Evolutionary conservation across 2,888 invertebrate species (phyloP).

Genomic region (Thelaira solivaga): DNA sequence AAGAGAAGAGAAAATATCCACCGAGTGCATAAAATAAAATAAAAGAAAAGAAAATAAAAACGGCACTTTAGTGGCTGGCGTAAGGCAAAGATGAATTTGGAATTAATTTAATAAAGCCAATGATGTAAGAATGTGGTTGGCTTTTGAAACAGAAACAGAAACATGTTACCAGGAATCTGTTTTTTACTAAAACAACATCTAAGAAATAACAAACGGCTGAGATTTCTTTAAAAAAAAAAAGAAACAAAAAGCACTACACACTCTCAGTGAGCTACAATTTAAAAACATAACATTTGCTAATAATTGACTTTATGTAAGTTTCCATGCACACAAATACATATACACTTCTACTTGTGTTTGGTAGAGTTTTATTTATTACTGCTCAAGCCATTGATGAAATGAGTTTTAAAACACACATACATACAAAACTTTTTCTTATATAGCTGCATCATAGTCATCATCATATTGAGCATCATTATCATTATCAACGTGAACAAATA

Average conservation of each 20-base stretch:
- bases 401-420: not conserved
- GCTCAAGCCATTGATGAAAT: conserved; percentile 41
- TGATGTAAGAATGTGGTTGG: conserved; percentile 57
- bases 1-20: too few relatives aligned
- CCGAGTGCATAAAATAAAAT: too few relatives aligned
- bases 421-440: not conserved
- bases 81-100: conserved; percentile 25
- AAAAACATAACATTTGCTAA: conserved; percentile 55
- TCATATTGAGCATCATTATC: conserved; percentile 18
- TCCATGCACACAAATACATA: not conserved
- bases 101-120: conserved; percentile 56
- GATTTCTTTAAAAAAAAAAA: not conserved
- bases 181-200: not conserved
- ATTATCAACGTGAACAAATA: conserved; percentile 16
- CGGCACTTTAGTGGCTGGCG: not conserved
- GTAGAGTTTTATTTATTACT: not conserved
- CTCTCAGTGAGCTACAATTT: conserved; percentile 30
- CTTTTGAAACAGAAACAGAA: conserved; percentile 12
- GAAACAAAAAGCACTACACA: not conserved
- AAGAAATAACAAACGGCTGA: not conserved
- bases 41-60: conserved; percentile 12
- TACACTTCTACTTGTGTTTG: too few relatives aligned
- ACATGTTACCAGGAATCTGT: conserved; percentile 24
- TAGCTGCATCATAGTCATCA: not conserved
- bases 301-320: conserved; percentile 49